Base-by-base conservation (phyloP, 2,113 vertebrate genomes). In the Amphiprion ocellaris region DNA sequence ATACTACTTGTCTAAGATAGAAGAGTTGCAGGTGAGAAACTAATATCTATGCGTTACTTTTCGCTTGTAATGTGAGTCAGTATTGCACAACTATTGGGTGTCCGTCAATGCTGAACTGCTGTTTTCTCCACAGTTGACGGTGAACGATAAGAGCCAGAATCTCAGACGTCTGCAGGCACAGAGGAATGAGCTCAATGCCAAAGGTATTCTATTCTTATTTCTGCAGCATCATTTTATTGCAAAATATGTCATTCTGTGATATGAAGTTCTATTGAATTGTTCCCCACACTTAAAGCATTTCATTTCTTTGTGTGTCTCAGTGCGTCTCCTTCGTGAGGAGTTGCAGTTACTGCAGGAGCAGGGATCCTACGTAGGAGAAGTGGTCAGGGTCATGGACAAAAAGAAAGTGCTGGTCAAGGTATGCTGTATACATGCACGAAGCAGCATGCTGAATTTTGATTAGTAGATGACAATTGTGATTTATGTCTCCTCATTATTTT, bases 321-420 rank as follows among this genome's bases (percentile, higher is more conserved):
- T 99, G 78, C 96, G 98, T 28, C 93, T 99, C 3, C 89, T 99
- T 78, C 96, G 98, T 37, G 98, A 99, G 86, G 98, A 99, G 91
- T 94, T 99, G 69, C 98, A 99, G 95, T 87, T 99, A 68, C 93
- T 99, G 65, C 98, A 99, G 91, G 98, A 99, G 70, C 98, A 99
- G 93, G 98, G 98, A 0, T 99, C 98, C 49, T 99, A 99, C 0
- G 98, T 99, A 8, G 98, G 98, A 4, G 98, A 99, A 84, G 98
- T 99, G 62, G 98, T 99, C 21, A 95, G 98, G 79, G 98, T 98
- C 74, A 99, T 99, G 98, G 98, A 99, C 85, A 99, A 99, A 93
- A 99, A 99, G 93, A 99, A 99, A 83, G 98, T 99, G 58, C 91
- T 99, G 0, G 98, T 99, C 9, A 99, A 99, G 97, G 98, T 99